These are phyloP conservation scores for Melipona quadrifasciata DNA, from an alignment of 1,140 invertebrate species.

Conservation along the genomic window DNA sequence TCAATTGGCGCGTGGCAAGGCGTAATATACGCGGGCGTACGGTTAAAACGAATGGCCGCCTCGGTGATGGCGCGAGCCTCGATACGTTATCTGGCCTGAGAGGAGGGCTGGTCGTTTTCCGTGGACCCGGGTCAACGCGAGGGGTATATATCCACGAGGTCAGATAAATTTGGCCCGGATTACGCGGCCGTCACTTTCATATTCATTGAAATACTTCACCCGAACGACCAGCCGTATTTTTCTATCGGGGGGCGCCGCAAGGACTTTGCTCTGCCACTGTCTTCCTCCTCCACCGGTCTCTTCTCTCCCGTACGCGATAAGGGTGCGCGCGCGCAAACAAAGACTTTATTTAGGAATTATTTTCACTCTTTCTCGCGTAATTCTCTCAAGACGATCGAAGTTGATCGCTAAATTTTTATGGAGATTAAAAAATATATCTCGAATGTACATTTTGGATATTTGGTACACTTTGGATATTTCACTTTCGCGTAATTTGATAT, in stretches of 20 bases:
- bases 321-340: background rate
- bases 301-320: slow-evolving; percentile 24
- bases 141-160: slow-evolving; percentile 61
- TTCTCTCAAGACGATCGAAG: too few species aligned
- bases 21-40: slow-evolving; percentile 61
- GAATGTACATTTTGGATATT: too few species aligned
- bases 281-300: background rate
- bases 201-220: slow-evolving; percentile 76
- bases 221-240: slow-evolving; percentile 71
- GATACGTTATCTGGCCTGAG: slow-evolving; percentile 72
- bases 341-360: too few species aligned
- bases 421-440: too few species aligned
- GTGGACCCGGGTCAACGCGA: slow-evolving; percentile 59
- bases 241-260: slow-evolving; percentile 51
- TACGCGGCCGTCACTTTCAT: slow-evolving; percentile 76
- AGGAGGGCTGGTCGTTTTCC: slow-evolving; percentile 27
- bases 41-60: slow-evolving; percentile 61
- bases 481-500: too few species aligned
- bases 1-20: slow-evolving; percentile 62
- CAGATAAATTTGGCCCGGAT: slow-evolving; percentile 76
- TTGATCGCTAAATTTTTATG: too few species aligned
- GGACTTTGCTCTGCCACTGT: slow-evolving; percentile 29
- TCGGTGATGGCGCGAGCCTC: slow-evolving; percentile 62
- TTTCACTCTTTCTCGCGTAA: too few species aligned
- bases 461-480: too few species aligned